Evolutionary conservation across 1,140 invertebrate genomes (phyloP), one percentile per base, ranked within the genome.

Genomic region (Plutomurus gul): DNA sequence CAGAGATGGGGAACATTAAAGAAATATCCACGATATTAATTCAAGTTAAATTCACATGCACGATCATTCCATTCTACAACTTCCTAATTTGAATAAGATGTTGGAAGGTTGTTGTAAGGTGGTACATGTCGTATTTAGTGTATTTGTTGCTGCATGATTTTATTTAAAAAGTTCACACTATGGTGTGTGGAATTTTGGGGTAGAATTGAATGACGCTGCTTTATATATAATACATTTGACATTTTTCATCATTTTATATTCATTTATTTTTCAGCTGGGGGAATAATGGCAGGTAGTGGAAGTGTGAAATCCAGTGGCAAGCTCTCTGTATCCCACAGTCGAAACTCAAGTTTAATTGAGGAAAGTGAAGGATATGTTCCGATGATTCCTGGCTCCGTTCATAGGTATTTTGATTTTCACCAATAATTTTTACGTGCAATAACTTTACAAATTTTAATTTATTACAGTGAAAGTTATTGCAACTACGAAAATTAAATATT

Each of bases 301-400:
- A 56, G 39, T 40, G 33, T 46, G 7, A 75, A 79, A 46, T 47
- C 51, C 8, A 82, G 76, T 46, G 81, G 81, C n/a, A 84, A 83
- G 75, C 40, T 77, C 18, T 84, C 84, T 22, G 81, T 84, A 11
- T 83, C 82, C 71, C 87, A 87, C 75, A 87, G 86, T 78, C 82
- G 86, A 75, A 86, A 85, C 22, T 87, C 86, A 76, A 88, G 87
- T 82, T 74, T 87, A 25, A 84, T 85, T 60, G 87, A 87, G 84
- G 85, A 86, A 30, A 84, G 87, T 25, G 88, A 90, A 40, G 90
- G 90, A 56, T 92, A 92, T 83, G 89, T 92, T 6, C 89, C 90
- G 11, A 92, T 92, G 91, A 88, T 89, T 8, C 90, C 89, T 2
- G 85, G 86, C 4, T 85, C 87, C 36, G n/a, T 51, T 46, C 60